These are phyloP conservation scores for Drosophila nigricruria DNA, from an alignment of 2,888 invertebrate genomes.

Conservation along the genomic window DNA sequence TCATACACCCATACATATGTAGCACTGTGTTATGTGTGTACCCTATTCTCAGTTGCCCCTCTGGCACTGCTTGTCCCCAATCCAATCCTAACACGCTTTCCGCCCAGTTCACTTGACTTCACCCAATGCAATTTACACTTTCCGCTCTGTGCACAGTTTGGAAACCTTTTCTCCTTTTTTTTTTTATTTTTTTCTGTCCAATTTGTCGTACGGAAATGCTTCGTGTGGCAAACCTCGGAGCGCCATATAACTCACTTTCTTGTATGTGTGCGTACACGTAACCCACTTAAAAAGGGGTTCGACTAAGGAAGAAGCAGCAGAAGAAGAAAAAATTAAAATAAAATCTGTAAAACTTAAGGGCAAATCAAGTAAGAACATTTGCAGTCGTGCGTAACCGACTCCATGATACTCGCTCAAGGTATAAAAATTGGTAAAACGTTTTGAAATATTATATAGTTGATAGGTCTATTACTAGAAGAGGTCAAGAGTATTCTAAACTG, in stretches of 20 bases:
- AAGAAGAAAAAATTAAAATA: slow-evolving; percentile 55
- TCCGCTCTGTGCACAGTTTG: slow-evolving; percentile 27
- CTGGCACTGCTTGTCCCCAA: neutral
- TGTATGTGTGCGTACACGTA: slow-evolving; percentile 44
- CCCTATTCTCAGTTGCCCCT: slow-evolving; percentile 1
- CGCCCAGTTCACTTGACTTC: slow-evolving; percentile 31
- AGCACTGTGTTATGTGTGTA: neutral
- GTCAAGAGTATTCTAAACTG: neutral
- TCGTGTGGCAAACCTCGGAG: slow-evolving; percentile 48
- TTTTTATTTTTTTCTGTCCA: slow-evolving; percentile 50
- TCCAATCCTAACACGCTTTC: slow-evolving; percentile 11
- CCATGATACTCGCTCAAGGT: neutral
- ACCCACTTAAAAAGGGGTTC: slow-evolving; percentile 37
- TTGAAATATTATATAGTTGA: neutral
- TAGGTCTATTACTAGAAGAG: neutral
- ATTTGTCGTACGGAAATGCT: slow-evolving; percentile 66
- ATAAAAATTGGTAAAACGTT: neutral
- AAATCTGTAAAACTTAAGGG: slow-evolving; percentile 61
- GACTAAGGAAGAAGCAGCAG: slow-evolving; percentile 27
- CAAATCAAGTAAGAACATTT: slow-evolving; percentile 4
- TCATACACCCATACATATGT: neutral
- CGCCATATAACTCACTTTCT: slow-evolving; percentile 62
- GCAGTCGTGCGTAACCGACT: neutral
- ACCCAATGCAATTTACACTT: slow-evolving; percentile 63
- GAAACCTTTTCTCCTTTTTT: slow-evolving; percentile 47